Evolutionary conservation across 2,797 vertebrate species (phyloP).

Genomic region (Dendrocincla tyrannina): DNA sequence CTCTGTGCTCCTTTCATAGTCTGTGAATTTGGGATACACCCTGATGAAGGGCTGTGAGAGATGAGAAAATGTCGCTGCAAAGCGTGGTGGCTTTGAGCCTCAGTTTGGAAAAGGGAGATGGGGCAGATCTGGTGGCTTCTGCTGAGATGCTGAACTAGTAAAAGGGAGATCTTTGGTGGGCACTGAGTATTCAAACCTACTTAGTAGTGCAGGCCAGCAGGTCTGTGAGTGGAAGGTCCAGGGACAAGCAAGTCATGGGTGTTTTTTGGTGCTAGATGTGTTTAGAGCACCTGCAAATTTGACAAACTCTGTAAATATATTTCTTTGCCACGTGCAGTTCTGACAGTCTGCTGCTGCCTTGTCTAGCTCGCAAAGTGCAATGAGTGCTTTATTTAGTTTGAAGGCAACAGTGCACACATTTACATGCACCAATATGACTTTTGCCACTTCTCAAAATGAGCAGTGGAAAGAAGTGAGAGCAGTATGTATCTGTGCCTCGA

Average conservation of each 20-base stretch:
- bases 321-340: neutral
- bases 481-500: neutral
- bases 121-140: neutral
- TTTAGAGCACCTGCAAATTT: neutral
- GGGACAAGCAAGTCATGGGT: neutral
- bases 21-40: neutral
- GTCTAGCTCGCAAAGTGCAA: neutral
- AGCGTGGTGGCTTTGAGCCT: neutral
- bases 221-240: neutral
- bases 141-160: neutral
- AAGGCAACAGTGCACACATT: fast-evolving
- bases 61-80: neutral
- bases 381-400: neutral
- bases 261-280: neutral
- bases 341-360: neutral
- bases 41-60: neutral
- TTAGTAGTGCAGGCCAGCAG: neutral
- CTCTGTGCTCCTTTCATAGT: neutral
- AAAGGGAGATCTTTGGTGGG: neutral
- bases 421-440: neutral
- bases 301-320: neutral
- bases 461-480: neutral
- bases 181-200: fast-evolving
- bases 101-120: neutral
- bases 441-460: neutral